Percentiles rank a stretch among this genome's conserved stretches.
These are phyloP conservation scores for Scaeva pyrastri DNA, from an alignment of 2,888 invertebrate species.

Conservation along the genomic window DNA sequence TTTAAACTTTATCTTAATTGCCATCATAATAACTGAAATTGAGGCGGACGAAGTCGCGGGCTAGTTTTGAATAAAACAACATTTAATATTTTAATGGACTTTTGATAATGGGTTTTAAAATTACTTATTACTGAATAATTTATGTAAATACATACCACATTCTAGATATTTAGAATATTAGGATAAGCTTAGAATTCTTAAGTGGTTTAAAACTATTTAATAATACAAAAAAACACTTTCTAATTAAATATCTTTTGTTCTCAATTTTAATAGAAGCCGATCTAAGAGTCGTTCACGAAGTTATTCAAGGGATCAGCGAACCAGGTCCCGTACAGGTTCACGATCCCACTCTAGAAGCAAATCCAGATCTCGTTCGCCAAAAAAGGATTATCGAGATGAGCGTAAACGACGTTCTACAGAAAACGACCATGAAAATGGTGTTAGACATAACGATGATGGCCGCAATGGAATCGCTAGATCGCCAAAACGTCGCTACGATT, in stretches of 20 bases:
- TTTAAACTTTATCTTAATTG: no score
- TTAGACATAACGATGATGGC: slow-evolving; percentile 37
- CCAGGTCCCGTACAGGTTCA: slow-evolving; percentile 84
- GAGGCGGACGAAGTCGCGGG: no score
- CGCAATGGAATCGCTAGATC: slow-evolving; percentile 53
- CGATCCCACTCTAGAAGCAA: slow-evolving; percentile 83
- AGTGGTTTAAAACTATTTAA: no score
- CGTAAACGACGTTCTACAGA: slow-evolving; percentile 41
- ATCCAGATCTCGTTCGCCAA: slow-evolving; percentile 82
- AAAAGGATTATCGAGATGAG: slow-evolving; percentile 79
- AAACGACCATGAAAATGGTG: slow-evolving; percentile 52
- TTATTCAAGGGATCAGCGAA: slow-evolving; percentile 85
- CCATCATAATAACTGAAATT: no score
- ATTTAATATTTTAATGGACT: no score
- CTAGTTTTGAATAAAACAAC: no score
- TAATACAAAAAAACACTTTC: not conserved
- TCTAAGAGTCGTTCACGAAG: slow-evolving; percentile 88
- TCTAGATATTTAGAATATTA: no score
- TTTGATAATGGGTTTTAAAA: no score
- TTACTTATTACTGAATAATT: no score
- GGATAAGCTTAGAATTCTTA: no score
- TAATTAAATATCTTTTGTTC: not conserved
- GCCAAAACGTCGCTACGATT: slow-evolving; percentile 55
- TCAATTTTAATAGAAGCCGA: slow-evolving; percentile 76
- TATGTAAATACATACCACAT: no score